A percentile compares a stretch with the other conserved stretches of the same genome.
phyloP scores from a whole-genome alignment of 2,113 vertebrate species.

The Scomber scombrus region DNA sequence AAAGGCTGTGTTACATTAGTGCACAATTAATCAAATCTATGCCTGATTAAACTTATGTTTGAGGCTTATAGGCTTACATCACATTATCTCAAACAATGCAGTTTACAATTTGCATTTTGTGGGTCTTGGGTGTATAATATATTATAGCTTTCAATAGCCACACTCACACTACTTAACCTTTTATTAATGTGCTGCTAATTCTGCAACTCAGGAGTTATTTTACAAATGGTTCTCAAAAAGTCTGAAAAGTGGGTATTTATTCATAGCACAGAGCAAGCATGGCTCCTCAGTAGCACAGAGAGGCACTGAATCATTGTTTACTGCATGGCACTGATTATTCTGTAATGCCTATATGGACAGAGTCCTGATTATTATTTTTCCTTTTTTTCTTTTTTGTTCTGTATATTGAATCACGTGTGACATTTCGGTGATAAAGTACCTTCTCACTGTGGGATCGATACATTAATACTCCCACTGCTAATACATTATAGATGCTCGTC shows the following conservation, averaged over 20 bases:
- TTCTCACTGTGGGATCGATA: slow-evolving; percentile 38
- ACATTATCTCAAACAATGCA: slow-evolving; percentile 21
- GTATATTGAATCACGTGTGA: slow-evolving; percentile 40
- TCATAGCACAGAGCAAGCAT: neutral
- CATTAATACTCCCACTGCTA: slow-evolving; percentile 30
- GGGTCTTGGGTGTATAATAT: neutral
- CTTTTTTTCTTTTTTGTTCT: slow-evolving; percentile 16
- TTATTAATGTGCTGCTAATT: slow-evolving; percentile 6
- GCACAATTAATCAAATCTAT: slow-evolving; percentile 54
- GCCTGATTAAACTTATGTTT: slow-evolving; percentile 47
- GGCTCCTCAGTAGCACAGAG: neutral
- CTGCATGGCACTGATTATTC: slow-evolving; percentile 31
- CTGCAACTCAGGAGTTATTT: neutral
- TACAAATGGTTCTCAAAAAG: neutral
- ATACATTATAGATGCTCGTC: slow-evolving; percentile 42
- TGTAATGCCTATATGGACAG: slow-evolving; percentile 10
- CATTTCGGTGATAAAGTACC: slow-evolving; percentile 58
- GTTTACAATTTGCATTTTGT: slow-evolving; percentile 21
- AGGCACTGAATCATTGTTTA: slow-evolving; percentile 30
- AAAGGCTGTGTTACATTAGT: slow-evolving; percentile 47
- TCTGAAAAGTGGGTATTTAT: slow-evolving; percentile 10
- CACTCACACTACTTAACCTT: neutral
- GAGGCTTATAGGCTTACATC: slow-evolving; percentile 13
- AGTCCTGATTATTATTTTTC: slow-evolving; percentile 1
- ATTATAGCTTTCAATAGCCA: neutral